These are phyloP conservation scores for Mythimna lalbum DNA, from an alignment of 2,888 invertebrate genomes.

Conservation along the genomic window DNA sequence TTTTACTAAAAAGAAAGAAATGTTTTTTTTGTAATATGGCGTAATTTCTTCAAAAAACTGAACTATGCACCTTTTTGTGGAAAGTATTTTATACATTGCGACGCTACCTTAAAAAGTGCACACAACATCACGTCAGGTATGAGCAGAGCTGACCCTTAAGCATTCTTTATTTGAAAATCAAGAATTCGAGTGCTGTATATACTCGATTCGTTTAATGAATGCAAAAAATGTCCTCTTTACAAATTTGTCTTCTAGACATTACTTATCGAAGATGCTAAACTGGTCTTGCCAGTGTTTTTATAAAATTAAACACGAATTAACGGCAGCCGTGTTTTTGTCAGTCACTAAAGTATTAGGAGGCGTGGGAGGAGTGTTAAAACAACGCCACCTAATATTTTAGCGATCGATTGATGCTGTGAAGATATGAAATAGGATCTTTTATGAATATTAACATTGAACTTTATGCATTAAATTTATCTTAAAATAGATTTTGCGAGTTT, in stretches of 20 bases:
- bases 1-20: not conserved
- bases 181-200: conserved; percentile 43
- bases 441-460: conserved; percentile 13
- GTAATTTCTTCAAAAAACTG: not conserved
- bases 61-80: not conserved
- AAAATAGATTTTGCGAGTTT: conserved; percentile 11
- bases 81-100: not conserved
- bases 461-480: not conserved
- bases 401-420: too few species aligned
- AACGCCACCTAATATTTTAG: too few species aligned
- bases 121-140: not conserved
- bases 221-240: conserved; percentile 58
- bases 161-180: conserved; percentile 46
- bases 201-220: conserved; percentile 51
- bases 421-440: conserved; percentile 13
- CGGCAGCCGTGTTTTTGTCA: conserved; percentile 20
- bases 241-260: conserved; percentile 48
- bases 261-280: conserved; percentile 58
- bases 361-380: not conserved
- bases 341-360: not conserved
- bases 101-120: not conserved
- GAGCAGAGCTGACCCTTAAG: not conserved
- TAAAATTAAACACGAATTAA: conserved; percentile 25
- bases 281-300: conserved; percentile 53
- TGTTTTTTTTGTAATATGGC: not conserved